These are phyloP conservation scores for Tupiocoris notatus DNA, from an alignment of 2,888 invertebrate species.

Conservation along the genomic window DNA sequence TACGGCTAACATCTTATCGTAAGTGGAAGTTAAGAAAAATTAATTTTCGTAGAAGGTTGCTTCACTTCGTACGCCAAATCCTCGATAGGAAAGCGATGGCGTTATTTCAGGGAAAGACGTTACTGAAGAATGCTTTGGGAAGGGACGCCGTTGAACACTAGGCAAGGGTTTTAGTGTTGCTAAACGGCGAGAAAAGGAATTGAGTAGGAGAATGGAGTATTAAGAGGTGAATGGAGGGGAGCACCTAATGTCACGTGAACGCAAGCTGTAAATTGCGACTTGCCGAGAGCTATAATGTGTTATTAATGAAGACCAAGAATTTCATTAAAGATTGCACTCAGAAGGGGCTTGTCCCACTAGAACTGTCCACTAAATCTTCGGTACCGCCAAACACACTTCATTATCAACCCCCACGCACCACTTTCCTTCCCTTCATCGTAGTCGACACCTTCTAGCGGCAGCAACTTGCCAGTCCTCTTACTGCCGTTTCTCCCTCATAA, in stretches of 20 bases:
- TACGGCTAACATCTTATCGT: too few relatives aligned
- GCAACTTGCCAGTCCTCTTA: background rate
- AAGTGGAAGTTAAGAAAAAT: too few relatives aligned
- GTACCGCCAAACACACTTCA: constrained; percentile 46
- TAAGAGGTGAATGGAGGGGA: constrained; percentile 13
- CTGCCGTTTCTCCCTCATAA: background rate
- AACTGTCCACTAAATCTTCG: constrained; percentile 50
- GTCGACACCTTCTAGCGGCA: background rate
- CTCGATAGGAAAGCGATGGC: too few relatives aligned
- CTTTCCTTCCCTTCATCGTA: background rate
- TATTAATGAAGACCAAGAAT: constrained; percentile 51
- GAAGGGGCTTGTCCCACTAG: constrained; percentile 39
- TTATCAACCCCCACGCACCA: constrained; percentile 36
- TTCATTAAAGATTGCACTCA: constrained; percentile 50
- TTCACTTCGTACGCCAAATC: too few relatives aligned
- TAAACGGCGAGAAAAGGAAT: background rate
- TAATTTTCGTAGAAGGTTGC: too few relatives aligned
- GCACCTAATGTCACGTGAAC: constrained; percentile 45
- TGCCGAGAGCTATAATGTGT: constrained; percentile 50
- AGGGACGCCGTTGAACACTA: background rate
- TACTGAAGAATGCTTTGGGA: background rate
- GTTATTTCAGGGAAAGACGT: too few relatives aligned
- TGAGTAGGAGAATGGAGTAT: background rate
- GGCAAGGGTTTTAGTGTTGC: background rate
- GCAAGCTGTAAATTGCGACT: constrained; percentile 48